Conservation (phyloP, 2,797 vertebrate species). For the Chloroceryle amazona region DNA sequence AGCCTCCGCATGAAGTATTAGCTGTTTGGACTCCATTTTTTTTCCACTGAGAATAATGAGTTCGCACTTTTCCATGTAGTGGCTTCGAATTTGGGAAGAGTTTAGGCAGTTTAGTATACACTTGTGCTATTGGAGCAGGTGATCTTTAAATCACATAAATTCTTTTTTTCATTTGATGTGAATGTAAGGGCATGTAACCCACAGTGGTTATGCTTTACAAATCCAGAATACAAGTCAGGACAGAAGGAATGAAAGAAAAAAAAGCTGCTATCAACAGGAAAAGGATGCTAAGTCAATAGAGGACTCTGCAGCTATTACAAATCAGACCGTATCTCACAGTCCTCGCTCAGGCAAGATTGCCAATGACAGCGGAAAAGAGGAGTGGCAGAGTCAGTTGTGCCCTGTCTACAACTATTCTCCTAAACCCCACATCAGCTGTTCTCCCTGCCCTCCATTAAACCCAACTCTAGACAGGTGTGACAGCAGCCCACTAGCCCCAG, state of each 20-base stretch:
- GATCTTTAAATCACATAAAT: not conserved
- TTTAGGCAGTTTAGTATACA: not conserved
- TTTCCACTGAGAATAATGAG: not conserved
- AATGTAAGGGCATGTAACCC: not conserved
- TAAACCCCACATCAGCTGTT: not conserved
- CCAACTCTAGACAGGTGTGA: not conserved
- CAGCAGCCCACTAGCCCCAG: not conserved
- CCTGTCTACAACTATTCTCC: not conserved
- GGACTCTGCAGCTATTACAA: not conserved
- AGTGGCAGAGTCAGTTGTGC: not conserved
- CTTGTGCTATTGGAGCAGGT: not conserved
- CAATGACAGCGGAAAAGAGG: not conserved
- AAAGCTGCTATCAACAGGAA: not conserved
- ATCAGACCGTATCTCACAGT: not conserved
- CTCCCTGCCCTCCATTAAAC: not conserved
- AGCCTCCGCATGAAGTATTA: not conserved
- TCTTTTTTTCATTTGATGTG: not conserved
- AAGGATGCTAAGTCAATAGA: not conserved
- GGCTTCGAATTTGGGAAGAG: not conserved
- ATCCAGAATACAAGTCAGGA: not conserved
- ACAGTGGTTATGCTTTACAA: not conserved
- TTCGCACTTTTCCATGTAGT: not conserved
- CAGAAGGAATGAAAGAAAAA: not conserved
- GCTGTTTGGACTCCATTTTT: not conserved
- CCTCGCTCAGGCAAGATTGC: not conserved